These are phyloP conservation scores for Callionymus lyra DNA, from an alignment of 2,113 vertebrate species.

Conservation along the genomic window DNA sequence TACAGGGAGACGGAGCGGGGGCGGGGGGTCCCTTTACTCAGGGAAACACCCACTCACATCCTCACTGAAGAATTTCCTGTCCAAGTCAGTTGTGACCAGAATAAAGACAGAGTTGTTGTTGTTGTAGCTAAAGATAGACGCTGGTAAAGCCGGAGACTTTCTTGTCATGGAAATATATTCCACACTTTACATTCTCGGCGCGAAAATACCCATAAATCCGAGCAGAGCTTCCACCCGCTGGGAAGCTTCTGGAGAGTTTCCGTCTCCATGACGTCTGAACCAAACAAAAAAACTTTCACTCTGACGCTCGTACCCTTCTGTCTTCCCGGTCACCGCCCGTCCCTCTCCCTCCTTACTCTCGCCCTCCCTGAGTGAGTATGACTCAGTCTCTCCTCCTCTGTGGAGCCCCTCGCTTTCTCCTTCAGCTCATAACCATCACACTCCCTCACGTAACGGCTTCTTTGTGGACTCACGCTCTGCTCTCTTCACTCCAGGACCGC, in stretches of 20 bases:
- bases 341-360: conserved; percentile 18
- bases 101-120: neutral
- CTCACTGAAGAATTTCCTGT: conserved; percentile 12
- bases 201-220: conserved; percentile 44
- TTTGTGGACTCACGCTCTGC: conserved; percentile 32
- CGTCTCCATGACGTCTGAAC: conserved; percentile 43
- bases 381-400: conserved; percentile 60
- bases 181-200: conserved; percentile 34
- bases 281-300: conserved; percentile 32
- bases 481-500: conserved; percentile 71
- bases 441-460: conserved; percentile 42
- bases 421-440: conserved; percentile 31
- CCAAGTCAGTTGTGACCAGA: neutral
- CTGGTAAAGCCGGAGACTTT: conserved; percentile 6
- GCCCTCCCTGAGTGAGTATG: conserved; percentile 28
- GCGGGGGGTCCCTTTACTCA: conserved; percentile 19
- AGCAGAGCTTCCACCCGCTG: conserved; percentile 16
- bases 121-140: neutral
- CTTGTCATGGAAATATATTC: conserved; percentile 48
- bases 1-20: conserved; percentile 1
- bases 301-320: conserved; percentile 13
- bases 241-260: conserved; percentile 41
- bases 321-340: conserved; percentile 8
- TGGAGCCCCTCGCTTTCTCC: conserved; percentile 12
- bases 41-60: conserved; percentile 15